Evolutionary conservation across 2,113 vertebrate genomes (phyloP).

Genomic region (Sarotherodon lohbergeri): DNA sequence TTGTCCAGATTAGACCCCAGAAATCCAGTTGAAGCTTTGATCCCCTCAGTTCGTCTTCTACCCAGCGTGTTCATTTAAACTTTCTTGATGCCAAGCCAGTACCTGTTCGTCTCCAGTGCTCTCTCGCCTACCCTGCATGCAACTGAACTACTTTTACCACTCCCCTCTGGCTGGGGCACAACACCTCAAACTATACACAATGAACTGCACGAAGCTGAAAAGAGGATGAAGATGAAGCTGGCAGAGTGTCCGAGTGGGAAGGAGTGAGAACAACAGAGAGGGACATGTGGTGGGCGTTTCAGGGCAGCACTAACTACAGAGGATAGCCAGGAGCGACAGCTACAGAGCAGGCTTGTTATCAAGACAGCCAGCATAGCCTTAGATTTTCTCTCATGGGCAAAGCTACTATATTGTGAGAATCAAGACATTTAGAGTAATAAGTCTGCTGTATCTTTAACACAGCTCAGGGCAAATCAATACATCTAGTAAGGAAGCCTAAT

Average conservation of each 20-base stretch:
- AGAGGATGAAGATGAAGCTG: constrained; percentile 1
- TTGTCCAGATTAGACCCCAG: not conserved
- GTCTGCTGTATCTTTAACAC: constrained; percentile 31
- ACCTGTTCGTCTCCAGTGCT: not conserved
- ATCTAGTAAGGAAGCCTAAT: constrained; percentile 12
- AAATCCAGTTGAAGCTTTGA: constrained; percentile 18
- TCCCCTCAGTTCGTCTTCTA: not conserved
- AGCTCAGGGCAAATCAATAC: constrained; percentile 35
- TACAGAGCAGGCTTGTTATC: constrained; percentile 46
- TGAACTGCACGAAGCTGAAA: not conserved
- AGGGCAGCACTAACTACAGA: constrained; percentile 29
- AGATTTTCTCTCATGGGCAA: not conserved
- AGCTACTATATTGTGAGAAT: constrained; percentile 9
- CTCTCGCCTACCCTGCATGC: not conserved
- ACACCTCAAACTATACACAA: not conserved
- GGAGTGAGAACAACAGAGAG: not conserved
- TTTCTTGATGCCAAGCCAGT: not conserved
- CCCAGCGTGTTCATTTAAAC: not conserved
- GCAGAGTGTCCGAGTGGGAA: not conserved
- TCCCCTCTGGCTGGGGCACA: not conserved
- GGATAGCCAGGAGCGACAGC: constrained; percentile 15
- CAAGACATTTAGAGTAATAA: constrained; percentile 40
- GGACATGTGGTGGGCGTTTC: constrained; percentile 22
- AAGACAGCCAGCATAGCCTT: not conserved
- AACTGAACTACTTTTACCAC: not conserved